Percentiles rank a stretch among this genome's conserved stretches.
Evolutionary conservation across 2,888 invertebrate species (phyloP).

Genomic region (Caenorhabditis sp.): DNA sequence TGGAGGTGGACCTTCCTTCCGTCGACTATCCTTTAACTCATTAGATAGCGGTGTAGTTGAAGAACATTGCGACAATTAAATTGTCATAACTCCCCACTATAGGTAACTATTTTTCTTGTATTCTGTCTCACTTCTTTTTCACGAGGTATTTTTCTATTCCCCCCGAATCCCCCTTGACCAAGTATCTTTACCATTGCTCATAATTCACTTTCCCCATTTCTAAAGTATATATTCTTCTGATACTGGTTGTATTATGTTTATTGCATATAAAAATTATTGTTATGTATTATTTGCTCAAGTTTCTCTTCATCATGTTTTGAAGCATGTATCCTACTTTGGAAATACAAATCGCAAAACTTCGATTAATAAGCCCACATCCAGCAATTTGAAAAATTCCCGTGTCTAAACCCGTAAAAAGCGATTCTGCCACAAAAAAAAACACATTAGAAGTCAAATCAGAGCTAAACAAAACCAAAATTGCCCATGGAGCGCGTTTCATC

Average conservation of each 20-base stretch:
- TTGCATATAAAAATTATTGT: not conserved
- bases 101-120: too few relatives aligned
- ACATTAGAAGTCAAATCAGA: too few relatives aligned
- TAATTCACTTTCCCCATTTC: not conserved
- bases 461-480: too few relatives aligned
- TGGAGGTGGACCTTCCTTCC: conserved; percentile 25
- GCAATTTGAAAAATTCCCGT: too few relatives aligned
- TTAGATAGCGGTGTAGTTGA: conserved; percentile 66
- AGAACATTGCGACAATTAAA: conserved; percentile 34
- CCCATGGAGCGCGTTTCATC: too few relatives aligned
- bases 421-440: too few relatives aligned
- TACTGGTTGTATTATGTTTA: not conserved
- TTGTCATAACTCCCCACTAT: too few relatives aligned
- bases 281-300: not conserved
- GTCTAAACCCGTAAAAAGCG: too few relatives aligned
- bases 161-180: not conserved
- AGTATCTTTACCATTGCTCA: not conserved
- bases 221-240: not conserved
- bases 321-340: too few relatives aligned
- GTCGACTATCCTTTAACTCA: conserved; percentile 65
- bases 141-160: not conserved
- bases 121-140: not conserved
- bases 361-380: too few relatives aligned
- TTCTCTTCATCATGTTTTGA: too few relatives aligned
- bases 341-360: too few relatives aligned